Percentiles rank a stretch among this genome's conserved stretches.
These are phyloP conservation scores for Cataglyphis cursor DNA, from an alignment of 2,888 invertebrate genomes.

Conservation along the genomic window DNA sequence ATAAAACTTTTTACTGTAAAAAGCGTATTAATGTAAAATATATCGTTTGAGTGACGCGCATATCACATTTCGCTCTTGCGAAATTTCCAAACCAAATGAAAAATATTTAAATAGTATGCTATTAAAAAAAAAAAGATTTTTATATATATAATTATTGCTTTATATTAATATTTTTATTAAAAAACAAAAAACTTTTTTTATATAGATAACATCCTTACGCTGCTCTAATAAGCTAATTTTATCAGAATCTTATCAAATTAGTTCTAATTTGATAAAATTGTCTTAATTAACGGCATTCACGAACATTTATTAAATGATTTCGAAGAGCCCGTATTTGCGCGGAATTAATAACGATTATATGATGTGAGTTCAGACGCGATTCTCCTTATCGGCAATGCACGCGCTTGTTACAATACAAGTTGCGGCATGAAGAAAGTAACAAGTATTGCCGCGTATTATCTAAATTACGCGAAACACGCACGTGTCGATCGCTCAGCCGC, in stretches of 20 bases:
- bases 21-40: not conserved
- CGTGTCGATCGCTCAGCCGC: slow-evolving; percentile 55
- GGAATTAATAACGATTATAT: slow-evolving; percentile 21
- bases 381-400: slow-evolving; percentile 32
- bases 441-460: slow-evolving; percentile 48
- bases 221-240: not conserved
- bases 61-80: not conserved
- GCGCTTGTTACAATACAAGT: slow-evolving; percentile 51
- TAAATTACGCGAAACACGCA: slow-evolving; percentile 61
- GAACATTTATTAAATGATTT: not conserved
- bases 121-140: not conserved
- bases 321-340: not conserved
- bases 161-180: not conserved
- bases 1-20: not conserved
- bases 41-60: not conserved
- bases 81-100: not conserved
- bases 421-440: slow-evolving; percentile 52
- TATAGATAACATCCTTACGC: not conserved
- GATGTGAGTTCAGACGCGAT: slow-evolving; percentile 18
- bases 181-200: not conserved
- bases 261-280: not conserved
- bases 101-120: not conserved
- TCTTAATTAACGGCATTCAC: not conserved
- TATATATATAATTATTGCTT: not conserved
- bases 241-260: not conserved